Evolutionary conservation across 2,888 invertebrate species (phyloP).

Genomic region (Eristalinus aeneus): DNA sequence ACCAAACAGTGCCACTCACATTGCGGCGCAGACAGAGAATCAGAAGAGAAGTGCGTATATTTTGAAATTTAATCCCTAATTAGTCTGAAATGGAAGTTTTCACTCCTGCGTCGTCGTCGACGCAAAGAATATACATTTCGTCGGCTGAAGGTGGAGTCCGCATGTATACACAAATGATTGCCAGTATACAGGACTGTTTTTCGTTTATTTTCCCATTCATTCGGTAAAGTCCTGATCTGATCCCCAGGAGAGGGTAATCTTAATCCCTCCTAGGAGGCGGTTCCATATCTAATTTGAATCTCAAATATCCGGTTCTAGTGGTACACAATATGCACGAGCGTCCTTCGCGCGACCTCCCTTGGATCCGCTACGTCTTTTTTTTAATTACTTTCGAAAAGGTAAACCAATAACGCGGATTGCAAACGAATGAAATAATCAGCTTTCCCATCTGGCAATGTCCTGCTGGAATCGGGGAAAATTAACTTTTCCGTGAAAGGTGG

Average conservation of each 20-base stretch:
- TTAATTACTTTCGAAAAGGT: conserved; percentile 61
- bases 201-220: conserved; percentile 2
- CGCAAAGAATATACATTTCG: not conserved
- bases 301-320: not conserved
- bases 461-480: not conserved
- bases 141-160: not conserved
- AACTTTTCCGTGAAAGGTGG: not conserved
- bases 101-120: not conserved
- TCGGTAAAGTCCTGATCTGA: not conserved
- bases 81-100: conserved; percentile 54
- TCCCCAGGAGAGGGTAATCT: not conserved
- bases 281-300: not conserved
- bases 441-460: conserved; percentile 8
- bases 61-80: conserved; percentile 66
- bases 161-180: conserved; percentile 35
- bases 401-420: conserved; percentile 48
- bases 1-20: not conserved
- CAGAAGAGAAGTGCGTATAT: conserved; percentile 55
- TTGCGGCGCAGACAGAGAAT: conserved; percentile 13
- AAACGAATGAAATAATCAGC: conserved; percentile 29
- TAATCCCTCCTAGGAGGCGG: not conserved
- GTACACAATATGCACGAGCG: not conserved
- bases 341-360: not conserved
- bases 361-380: not conserved
- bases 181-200: not conserved